Evolutionary conservation across 2,797 vertebrate species (phyloP), one percentile per base, ranked within the genome.

Genomic region (Hippoglossus hippoglossus): DNA sequence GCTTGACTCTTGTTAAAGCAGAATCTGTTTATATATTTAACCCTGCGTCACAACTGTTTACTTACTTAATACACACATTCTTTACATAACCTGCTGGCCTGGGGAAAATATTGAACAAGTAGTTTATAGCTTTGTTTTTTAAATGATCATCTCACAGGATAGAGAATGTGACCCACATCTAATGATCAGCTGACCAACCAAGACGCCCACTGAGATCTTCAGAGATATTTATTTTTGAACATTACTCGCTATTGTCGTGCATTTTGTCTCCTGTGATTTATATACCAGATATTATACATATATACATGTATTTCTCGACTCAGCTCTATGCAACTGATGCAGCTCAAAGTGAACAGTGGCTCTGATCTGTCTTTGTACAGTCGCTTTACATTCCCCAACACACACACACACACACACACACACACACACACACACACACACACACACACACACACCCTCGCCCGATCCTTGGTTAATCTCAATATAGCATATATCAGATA

Each of bases 301-400:
- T 31, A 8, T 18, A 19, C 3, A 55, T 2, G 18, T 61, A 31
- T 49, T 58, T n/a, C 31, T 41, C 63, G 3, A 11, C 6, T 59
- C 24, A 4, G 28, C 59, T 73, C 78, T 71, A 74, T 79, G 79
- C 84, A 83, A 79, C n/a, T 4, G 67, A 67, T 77, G 64, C 70
- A 76, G 75, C 56, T 76, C 66, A 8, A 53, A n/a, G 46, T 36
- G 46, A 80, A 63, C 26, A 51, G 55, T 61, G 41, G 9, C 5
- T 71, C 46, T 61, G 31, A 50, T 64, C 19, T 56, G 25, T 67
- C 57, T 25, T 36, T 71, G 63, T 74, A 71, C 26, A 47, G 21
- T n/a, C 19, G 66, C 67, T 59, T 68, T 51, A 50, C 66, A 5
- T 25, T 13, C n/a, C 21, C 12, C 22, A 47, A 21, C n/a, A 36